These are phyloP conservation scores for Canis aureus DNA, from an alignment of 2,113 vertebrate species.

Conservation along the genomic window DNA sequence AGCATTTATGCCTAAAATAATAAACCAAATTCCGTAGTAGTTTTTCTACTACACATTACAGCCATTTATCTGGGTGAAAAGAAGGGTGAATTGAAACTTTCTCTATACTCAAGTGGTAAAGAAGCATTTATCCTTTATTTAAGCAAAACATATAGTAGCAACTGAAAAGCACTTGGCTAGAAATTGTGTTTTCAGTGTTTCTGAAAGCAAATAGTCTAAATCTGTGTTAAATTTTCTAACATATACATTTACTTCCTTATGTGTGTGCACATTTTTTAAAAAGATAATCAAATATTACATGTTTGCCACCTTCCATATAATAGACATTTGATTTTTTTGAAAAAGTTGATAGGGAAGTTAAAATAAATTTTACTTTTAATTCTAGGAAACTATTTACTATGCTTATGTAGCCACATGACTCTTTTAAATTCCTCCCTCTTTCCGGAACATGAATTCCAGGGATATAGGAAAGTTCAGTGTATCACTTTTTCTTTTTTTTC, in stretches of 20 bases:
- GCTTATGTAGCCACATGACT: neutral
- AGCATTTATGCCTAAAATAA: slow-evolving; percentile 20
- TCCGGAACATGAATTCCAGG: neutral
- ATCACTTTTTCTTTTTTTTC: neutral
- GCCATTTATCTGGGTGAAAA: neutral
- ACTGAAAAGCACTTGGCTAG: neutral
- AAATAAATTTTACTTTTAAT: slow-evolving; percentile 17
- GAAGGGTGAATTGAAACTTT: neutral
- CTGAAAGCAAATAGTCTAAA: neutral
- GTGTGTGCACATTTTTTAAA: slow-evolving; percentile 15
- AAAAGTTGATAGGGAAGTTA: neutral
- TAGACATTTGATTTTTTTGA: neutral
- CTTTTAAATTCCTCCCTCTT: neutral
- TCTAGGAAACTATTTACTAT: neutral
- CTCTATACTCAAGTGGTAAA: slow-evolving; percentile 13
- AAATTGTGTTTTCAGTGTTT: slow-evolving; percentile 26
- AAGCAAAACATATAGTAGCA: neutral
- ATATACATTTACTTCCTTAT: neutral
- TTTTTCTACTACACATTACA: slow-evolving; percentile 9
- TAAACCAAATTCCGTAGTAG: neutral
- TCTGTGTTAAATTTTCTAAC: slow-evolving; percentile 44
- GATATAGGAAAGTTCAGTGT: neutral
- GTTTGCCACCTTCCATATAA: slow-evolving; percentile 26
- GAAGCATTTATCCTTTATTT: neutral
- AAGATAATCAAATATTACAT: neutral